These are phyloP conservation scores for Drosophila arawakana DNA, from an alignment of 1,140 invertebrate species.

Conservation along the genomic window DNA sequence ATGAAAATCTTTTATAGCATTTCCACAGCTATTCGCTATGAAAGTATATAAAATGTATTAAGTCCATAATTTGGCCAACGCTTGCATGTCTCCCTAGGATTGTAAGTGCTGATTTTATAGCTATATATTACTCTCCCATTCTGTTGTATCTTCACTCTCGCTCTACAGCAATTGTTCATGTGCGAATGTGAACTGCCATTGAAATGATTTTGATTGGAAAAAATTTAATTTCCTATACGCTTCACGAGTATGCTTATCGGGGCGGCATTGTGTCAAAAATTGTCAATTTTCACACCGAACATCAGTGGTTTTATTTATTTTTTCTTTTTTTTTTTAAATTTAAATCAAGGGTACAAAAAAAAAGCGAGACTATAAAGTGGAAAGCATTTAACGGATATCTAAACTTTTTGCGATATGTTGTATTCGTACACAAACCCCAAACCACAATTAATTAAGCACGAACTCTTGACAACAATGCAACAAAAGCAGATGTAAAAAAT, in stretches of 20 bases:
- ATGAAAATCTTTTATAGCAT: neutral
- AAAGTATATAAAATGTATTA: too few species aligned
- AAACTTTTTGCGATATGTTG: conserved; percentile 65
- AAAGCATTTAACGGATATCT: conserved; percentile 64
- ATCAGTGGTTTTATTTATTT: neutral
- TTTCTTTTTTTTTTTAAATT: conserved; percentile 64
- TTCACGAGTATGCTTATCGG: conserved; percentile 72
- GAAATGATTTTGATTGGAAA: conserved; percentile 84
- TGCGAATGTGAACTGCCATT: conserved; percentile 67
- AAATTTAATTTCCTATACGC: conserved; percentile 84
- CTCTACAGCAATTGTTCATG: conserved; percentile 1
- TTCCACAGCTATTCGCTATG: neutral
- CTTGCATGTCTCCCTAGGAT: conserved; percentile 18
- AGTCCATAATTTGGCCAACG: conserved; percentile 10
- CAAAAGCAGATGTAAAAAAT: conserved; percentile 43
- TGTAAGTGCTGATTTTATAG: conserved; percentile 49
- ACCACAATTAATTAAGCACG: conserved; percentile 78
- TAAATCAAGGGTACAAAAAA: conserved; percentile 59
- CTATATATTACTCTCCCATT: conserved; percentile 14
- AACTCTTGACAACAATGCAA: conserved; percentile 53
- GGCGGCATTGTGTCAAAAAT: conserved; percentile 70
- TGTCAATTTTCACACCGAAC: conserved; percentile 45
- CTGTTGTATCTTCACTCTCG: neutral
- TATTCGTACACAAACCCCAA: conserved; percentile 49
- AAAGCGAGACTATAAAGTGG: conserved; percentile 7